Evolutionary conservation across 2,888 invertebrate genomes (phyloP).

Genomic region (Tholera decimalis): DNA sequence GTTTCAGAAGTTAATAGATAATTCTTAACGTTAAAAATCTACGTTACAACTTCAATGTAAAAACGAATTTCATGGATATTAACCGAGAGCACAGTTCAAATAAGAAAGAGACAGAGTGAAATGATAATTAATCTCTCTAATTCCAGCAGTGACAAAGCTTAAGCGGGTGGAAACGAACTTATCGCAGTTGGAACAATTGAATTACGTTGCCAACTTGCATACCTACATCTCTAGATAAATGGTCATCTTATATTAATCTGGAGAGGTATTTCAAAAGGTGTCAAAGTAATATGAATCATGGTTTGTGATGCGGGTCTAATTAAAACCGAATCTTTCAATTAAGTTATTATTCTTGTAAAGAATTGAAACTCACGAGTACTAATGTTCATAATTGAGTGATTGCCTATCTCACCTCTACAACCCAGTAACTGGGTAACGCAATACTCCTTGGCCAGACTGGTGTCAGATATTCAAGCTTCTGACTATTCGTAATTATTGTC

Average conservation of each 20-base stretch:
- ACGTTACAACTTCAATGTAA: slow-evolving; percentile 6
- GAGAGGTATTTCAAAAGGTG: slow-evolving; percentile 4
- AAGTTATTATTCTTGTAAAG: background rate
- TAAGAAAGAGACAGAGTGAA: slow-evolving; percentile 26
- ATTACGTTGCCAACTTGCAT: slow-evolving; percentile 43
- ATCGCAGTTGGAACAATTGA: slow-evolving; percentile 57
- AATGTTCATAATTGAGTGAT: too few species aligned
- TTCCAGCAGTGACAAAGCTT: slow-evolving; percentile 50
- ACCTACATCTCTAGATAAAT: slow-evolving; percentile 45
- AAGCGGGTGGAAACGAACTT: slow-evolving; percentile 53
- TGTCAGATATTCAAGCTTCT: too few species aligned
- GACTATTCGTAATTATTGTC: too few species aligned
- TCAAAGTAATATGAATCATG: background rate
- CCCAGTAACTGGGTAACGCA: too few species aligned
- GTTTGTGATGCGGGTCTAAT: background rate
- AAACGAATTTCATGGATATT: slow-evolving; percentile 28
- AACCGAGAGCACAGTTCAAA: slow-evolving; percentile 3
- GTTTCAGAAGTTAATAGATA: background rate
- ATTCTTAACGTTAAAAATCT: background rate
- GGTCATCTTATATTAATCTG: background rate
- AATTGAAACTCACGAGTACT: background rate
- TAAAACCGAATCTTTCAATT: background rate
- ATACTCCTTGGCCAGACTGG: too few species aligned
- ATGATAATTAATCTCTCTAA: slow-evolving; percentile 45
- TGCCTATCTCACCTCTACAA: too few species aligned